phyloP scores from a whole-genome alignment of 2,113 vertebrate genomes.

The Nothobranchius kuhntae region DNA sequence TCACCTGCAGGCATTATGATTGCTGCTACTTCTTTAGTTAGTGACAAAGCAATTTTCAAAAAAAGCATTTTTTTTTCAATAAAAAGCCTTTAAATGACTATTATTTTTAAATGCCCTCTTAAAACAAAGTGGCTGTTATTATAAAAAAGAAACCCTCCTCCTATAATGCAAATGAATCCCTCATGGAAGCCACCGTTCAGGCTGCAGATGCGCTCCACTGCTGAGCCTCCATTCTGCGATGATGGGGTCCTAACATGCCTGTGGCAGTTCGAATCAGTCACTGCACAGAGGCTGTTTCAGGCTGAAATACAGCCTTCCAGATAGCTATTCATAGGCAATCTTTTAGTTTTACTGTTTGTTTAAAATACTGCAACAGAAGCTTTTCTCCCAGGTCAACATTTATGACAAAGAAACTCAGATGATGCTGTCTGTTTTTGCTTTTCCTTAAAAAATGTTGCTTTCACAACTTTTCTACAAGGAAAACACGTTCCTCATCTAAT shows the following conservation, averaged over 20 bases:
- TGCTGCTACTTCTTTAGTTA: constrained; percentile 25
- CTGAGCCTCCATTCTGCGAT: constrained; percentile 57
- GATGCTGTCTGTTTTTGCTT: not conserved
- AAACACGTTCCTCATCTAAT: too few species aligned
- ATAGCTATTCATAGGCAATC: constrained; percentile 41
- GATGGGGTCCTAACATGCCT: constrained; percentile 48
- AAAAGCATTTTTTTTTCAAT: constrained; percentile 36
- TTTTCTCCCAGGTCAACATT: constrained; percentile 20
- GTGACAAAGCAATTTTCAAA: constrained; percentile 38
- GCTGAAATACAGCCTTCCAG: constrained; percentile 40
- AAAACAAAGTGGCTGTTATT: constrained; percentile 47
- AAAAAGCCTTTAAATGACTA: constrained; percentile 40
- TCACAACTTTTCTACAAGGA: not conserved
- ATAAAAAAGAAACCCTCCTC: constrained; percentile 30
- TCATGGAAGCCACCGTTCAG: constrained; percentile 22
- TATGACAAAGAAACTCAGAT: constrained; percentile 29
- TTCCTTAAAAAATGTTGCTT: not conserved
- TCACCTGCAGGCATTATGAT: constrained; percentile 48
- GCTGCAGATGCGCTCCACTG: constrained; percentile 28
- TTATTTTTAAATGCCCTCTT: constrained; percentile 45
- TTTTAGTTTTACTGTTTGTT: constrained; percentile 54
- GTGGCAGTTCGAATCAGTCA: constrained; percentile 54
- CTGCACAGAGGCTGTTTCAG: constrained; percentile 40
- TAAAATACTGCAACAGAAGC: constrained; percentile 28
- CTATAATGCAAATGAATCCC: constrained; percentile 41